phyloP scores from a whole-genome alignment of 2,113 vertebrate species.

The Enhydra lutris region DNA sequence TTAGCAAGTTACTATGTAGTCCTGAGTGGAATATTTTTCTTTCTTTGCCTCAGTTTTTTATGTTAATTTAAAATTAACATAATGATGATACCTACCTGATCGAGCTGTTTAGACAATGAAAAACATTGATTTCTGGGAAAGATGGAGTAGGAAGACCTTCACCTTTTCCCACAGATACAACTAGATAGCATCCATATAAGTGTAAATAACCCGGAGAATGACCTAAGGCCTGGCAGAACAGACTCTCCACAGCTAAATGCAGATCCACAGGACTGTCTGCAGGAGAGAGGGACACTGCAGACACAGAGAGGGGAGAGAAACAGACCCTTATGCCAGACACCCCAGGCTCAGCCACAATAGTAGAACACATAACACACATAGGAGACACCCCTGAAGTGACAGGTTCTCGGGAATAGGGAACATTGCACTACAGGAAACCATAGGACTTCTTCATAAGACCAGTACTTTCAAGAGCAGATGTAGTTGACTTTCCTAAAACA shows the following conservation, averaged over 20 bases:
- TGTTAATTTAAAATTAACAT: not conserved
- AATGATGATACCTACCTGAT: not conserved
- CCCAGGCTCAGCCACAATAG: not conserved
- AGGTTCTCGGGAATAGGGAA: not conserved
- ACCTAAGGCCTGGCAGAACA: not conserved
- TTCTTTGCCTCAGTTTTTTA: not conserved
- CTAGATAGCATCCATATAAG: not conserved
- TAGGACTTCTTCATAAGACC: not conserved
- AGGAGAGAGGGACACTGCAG: not conserved
- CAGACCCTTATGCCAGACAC: not conserved
- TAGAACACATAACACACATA: not conserved
- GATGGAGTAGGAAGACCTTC: not conserved
- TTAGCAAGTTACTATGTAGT: not conserved
- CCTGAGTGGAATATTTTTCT: not conserved
- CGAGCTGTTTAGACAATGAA: not conserved
- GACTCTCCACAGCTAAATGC: not conserved
- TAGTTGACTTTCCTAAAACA: not conserved
- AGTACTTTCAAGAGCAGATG: not conserved
- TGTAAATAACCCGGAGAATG: not conserved
- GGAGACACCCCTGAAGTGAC: not conserved
- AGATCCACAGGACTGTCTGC: not conserved
- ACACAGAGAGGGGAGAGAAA: not conserved
- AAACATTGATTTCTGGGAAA: not conserved
- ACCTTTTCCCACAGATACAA: not conserved
- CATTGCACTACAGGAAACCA: not conserved